A percentile compares a stretch with the other conserved stretches of the same genome.
phyloP scores from a whole-genome alignment of 23 tunicate species.

The Trididemnum clinides region DNA sequence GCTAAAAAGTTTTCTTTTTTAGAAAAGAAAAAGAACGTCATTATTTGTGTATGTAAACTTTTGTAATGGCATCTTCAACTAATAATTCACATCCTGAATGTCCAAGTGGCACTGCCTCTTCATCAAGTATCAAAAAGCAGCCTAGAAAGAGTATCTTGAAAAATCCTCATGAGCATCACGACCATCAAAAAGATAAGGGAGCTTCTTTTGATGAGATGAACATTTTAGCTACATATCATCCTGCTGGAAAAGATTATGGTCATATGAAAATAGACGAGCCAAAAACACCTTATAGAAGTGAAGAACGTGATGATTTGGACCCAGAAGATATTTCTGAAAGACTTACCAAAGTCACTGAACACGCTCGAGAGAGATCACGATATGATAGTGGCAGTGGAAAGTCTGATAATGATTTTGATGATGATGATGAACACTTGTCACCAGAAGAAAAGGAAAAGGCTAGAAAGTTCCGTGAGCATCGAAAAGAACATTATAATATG shows the following conservation, averaged over 20 bases:
- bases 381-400: conserved; percentile 24
- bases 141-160: conserved; percentile 60
- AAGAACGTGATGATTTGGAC: conserved; percentile 62
- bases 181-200: conserved; percentile 43
- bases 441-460: conserved; percentile 60
- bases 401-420: conserved; percentile 41
- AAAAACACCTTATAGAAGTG: conserved; percentile 89
- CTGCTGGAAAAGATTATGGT: conserved; percentile 93
- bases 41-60: no score
- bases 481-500: conserved; percentile 95
- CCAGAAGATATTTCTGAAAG: conserved; percentile 59
- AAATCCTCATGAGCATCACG: not conserved
- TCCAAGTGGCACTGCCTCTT: not conserved
- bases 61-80: not conserved
- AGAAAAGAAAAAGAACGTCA: no score
- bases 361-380: conserved; percentile 6
- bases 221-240: conserved; percentile 90
- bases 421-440: conserved; percentile 33
- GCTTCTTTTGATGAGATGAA: conserved; percentile 92
- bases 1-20: no score
- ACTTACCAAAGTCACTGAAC: conserved; percentile 33
- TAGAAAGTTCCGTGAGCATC: conserved; percentile 52
- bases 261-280: conserved; percentile 99
- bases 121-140: conserved; percentile 18
- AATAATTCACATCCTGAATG: not conserved